These are phyloP conservation scores for Cenopis cana DNA, from an alignment of 2,888 invertebrate species.

Conservation along the genomic window DNA sequence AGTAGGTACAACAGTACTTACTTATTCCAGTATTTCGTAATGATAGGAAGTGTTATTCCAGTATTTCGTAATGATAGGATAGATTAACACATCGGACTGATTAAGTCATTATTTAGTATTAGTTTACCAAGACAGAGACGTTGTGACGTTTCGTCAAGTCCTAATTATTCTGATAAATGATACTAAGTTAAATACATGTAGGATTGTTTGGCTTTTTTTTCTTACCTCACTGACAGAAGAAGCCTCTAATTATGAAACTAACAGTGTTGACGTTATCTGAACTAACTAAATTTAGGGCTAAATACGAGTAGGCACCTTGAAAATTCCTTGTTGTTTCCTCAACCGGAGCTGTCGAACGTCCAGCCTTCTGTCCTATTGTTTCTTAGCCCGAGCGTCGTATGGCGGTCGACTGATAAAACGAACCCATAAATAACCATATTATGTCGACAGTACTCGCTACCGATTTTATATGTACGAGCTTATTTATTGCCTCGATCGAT, in stretches of 20 bases:
- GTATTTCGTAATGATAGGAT: too few species aligned
- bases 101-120: too few species aligned
- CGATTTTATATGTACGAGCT: conserved; percentile 37
- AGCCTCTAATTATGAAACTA: not conserved
- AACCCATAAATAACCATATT: conserved; percentile 41
- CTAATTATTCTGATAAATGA: too few species aligned
- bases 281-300: conserved; percentile 1
- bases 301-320: too few species aligned
- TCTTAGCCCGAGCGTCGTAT: conserved; percentile 13
- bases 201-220: too few species aligned
- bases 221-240: not conserved
- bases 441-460: conserved; percentile 42
- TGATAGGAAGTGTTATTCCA: too few species aligned
- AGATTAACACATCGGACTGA: too few species aligned
- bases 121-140: too few species aligned
- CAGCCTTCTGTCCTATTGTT: conserved; percentile 35
- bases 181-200: too few species aligned
- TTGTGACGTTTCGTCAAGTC: too few species aligned
- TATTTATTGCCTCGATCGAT: conserved; percentile 39
- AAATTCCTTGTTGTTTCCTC: conserved; percentile 14
- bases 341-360: conserved; percentile 14
- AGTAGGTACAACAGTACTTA: too few species aligned
- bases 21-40: too few species aligned
- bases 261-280: not conserved
- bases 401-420: conserved; percentile 23